Evolutionary conservation across 2,888 invertebrate genomes (phyloP).

Genomic region (Acanthococcus lagerstroemiae): DNA sequence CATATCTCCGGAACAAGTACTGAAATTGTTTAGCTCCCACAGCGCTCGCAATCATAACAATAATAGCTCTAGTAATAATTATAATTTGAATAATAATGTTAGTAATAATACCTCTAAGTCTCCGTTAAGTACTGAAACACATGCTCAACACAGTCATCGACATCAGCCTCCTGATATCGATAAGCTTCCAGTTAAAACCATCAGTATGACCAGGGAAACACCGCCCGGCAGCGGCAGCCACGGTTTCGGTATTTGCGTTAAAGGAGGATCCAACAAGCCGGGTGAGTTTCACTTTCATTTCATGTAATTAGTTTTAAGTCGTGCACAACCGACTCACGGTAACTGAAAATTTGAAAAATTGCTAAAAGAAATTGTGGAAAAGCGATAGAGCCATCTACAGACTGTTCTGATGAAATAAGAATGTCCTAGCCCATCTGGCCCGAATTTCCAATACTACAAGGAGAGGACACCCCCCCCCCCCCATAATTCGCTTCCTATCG

Average conservation of each 20-base stretch:
- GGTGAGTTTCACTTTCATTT: no score
- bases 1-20: slow-evolving; percentile 69
- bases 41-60: slow-evolving; percentile 31
- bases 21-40: slow-evolving; percentile 43
- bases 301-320: no score
- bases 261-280: slow-evolving; percentile 73
- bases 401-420: no score
- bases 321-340: no score
- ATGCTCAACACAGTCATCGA: slow-evolving; percentile 45
- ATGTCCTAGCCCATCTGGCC: no score
- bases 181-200: slow-evolving; percentile 33
- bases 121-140: slow-evolving; percentile 11
- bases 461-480: no score
- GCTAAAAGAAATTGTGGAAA: no score
- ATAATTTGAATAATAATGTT: slow-evolving; percentile 7
- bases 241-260: slow-evolving; percentile 83
- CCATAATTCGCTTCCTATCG: no score
- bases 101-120: slow-evolving; percentile 6
- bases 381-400: no score
- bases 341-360: no score
- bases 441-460: no score
- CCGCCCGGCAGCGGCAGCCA: slow-evolving; percentile 55
- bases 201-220: slow-evolving; percentile 46
- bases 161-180: slow-evolving; percentile 40
- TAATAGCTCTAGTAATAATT: slow-evolving; percentile 26